phyloP scores from a whole-genome alignment of 2,797 vertebrate genomes.

The Notamacropus eugenii region DNA sequence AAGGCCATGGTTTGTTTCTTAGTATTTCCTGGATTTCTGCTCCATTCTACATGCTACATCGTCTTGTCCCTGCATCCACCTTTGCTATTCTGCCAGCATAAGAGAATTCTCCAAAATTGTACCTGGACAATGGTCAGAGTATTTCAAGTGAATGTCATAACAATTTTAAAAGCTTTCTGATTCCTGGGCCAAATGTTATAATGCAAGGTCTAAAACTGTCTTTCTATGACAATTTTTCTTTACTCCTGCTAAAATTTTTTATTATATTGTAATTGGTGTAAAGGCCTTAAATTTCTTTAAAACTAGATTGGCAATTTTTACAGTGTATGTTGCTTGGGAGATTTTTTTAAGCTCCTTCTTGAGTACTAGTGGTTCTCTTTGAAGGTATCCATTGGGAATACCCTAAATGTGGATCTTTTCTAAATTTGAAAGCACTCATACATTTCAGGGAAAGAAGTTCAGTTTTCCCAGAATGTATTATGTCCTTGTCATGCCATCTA shows the following conservation, averaged over 20 bases:
- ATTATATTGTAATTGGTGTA: conserved; percentile 25
- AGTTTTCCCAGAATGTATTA: conserved; percentile 43
- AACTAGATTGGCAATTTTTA: conserved; percentile 25
- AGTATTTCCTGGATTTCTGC: neutral
- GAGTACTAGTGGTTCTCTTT: conserved; percentile 18
- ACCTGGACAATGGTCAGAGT: neutral
- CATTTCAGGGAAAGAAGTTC: conserved; percentile 34
- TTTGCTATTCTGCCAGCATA: neutral
- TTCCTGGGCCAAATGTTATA: conserved; percentile 22
- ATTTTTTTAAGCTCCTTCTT: conserved; percentile 11
- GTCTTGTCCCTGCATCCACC: neutral
- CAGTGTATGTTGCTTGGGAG: neutral
- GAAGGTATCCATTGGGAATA: neutral
- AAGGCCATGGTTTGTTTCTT: neutral
- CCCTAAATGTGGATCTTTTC: conserved; percentile 31
- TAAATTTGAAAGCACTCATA: conserved; percentile 33
- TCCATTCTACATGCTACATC: neutral
- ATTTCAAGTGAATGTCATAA: neutral
- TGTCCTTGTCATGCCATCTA: conserved; percentile 81
- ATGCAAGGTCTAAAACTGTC: conserved; percentile 18
- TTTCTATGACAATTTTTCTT: conserved; percentile 12
- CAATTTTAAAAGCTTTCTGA: conserved; percentile 24
- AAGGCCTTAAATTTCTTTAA: conserved; percentile 38
- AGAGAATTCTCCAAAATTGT: neutral
- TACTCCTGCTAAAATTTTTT: conserved; percentile 1